Base-by-base conservation (phyloP, 2,113 vertebrate genomes). In the Pungitius pungitius region DNA sequence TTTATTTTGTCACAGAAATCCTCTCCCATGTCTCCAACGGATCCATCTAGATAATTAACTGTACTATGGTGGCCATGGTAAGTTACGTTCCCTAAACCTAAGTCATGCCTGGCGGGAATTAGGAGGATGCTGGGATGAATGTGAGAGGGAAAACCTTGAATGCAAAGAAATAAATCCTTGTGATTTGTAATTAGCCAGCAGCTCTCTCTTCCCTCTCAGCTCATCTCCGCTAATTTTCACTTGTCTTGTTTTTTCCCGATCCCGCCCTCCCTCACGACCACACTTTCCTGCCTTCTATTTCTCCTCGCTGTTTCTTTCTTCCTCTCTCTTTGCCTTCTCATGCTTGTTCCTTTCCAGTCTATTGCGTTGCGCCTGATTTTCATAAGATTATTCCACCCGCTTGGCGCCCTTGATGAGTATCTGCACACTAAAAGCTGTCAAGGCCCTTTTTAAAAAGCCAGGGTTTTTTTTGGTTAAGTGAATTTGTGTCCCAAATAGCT, bases 401-500 rank as follows among this genome's bases (percentile, higher is more conserved):
- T 89, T 79, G 84, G 72, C 68, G 66, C 75, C 69, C 79, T 80
- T 86, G 90, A 92, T 88, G 87, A 93, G 82, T 81, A 80, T 86
- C 78, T 69, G 58, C 77, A 69, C 84, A 72, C 85, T 88, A 82
- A 89, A 89, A 85, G 85, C 86, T 87, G 86, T 89, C 81, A 88
- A 83, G 77, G 64, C 81, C 78, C 66, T 77, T 82, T 85, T 74
- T 63, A 80, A 85, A 88, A 89, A 84, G 77, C 80, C 78, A 8
- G 49, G 81, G 58, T 56, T 55, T 42, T 78, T 82, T 78, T 49
- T 61, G 65, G 58, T 78, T 73, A 77, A 80, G 71, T 78, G 78
- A 78, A 80, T 87, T 77, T 85, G 83, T 85, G 88, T 88, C 88
- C 85, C 73, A 87, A 92, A 92, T 91, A 90, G 85, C 87, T 90